Percentiles rank a stretch among this genome's conserved stretches.
phyloP scores from a whole-genome alignment of 2,797 vertebrate genomes.

The Cercopithecus hamlyni region DNA sequence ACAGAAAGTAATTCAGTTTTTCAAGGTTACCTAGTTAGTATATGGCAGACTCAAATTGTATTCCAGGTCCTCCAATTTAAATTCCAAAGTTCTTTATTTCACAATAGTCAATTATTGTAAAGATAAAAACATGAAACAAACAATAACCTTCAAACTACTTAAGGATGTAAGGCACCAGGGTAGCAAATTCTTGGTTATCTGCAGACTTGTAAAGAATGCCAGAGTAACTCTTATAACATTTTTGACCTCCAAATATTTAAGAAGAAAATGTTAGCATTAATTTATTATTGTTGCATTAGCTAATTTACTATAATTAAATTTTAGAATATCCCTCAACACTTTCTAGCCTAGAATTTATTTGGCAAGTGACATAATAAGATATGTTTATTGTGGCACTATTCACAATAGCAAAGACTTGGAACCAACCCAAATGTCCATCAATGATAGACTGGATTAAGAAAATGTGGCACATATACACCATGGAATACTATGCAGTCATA shows the following conservation, averaged over 20 bases:
- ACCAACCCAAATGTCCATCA: too few species aligned
- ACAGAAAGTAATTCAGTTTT: background rate
- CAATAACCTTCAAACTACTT: background rate
- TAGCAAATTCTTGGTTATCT: background rate
- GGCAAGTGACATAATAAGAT: background rate
- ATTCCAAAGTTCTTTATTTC: background rate
- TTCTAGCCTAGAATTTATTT: background rate
- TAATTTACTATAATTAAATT: conserved; percentile 12
- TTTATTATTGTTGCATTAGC: background rate
- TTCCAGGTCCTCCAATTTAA: background rate
- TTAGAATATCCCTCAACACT: conserved; percentile 30
- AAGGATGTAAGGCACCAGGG: too few species aligned
- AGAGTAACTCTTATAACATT: background rate
- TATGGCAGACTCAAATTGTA: background rate
- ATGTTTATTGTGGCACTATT: too few species aligned
- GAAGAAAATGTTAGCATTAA: background rate
- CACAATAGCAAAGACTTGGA: too few species aligned
- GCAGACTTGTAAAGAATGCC: background rate
- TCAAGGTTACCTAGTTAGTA: background rate
- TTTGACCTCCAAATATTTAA: background rate
- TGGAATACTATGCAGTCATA: too few species aligned
- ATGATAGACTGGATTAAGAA: too few species aligned
- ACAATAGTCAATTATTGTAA: background rate
- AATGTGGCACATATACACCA: too few species aligned
- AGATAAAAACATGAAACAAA: background rate